Evolutionary conservation across 2,888 invertebrate genomes (phyloP), one percentile per base, ranked within the genome.

Genomic region (Pseudanteris insignis): DNA sequence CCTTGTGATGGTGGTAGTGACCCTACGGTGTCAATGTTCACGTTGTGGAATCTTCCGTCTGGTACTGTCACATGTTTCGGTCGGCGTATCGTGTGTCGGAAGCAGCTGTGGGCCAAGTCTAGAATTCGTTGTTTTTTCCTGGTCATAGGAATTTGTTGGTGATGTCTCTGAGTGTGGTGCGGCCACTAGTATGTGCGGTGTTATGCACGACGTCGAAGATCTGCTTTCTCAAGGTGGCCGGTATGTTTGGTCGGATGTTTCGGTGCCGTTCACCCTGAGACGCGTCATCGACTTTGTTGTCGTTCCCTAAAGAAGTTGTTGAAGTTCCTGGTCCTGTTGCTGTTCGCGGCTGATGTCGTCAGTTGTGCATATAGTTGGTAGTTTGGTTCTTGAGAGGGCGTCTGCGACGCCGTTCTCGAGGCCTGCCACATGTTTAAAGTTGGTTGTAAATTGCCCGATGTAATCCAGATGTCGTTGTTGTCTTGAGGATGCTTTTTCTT

Each of bases 11-110:
- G 26, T 7, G 26, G 26, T 3, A 26, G 8, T n/a, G 26, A n/a
- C 6, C 26, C 26, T 4, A 26, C 9, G n/a, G 8, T 26, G 26
- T 26, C 26, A 2, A 26, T 9, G 26, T 26, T 7, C 5, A 26
- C n/a, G 26, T 26, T 3, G 1, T 65, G 64, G 8, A 62, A 70
- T 7, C 57, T 58, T n/a, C 61, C 12, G n/a, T n/a, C n/a, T n/a
- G n/a, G n/a, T n/a, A n/a, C n/a, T 6, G 57, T 2, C 15, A 21
- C 7, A 65, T 69, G 57, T 74, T 74, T 8, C 70, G 60, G 0
- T 47, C 15, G 3, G 75, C 50, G 29, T 10, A 51, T 48, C 46
- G 78, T 77, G 48, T 74, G 76, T 0, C 47, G 32, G 0, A 67
- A 8, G 50, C 76, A 78, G 18, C 4, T 18, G 4, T 18, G 3